Evolutionary conservation across 2,888 invertebrate species (phyloP), one percentile per base, ranked within the genome.

Genomic region (Xiphydria camelus): DNA sequence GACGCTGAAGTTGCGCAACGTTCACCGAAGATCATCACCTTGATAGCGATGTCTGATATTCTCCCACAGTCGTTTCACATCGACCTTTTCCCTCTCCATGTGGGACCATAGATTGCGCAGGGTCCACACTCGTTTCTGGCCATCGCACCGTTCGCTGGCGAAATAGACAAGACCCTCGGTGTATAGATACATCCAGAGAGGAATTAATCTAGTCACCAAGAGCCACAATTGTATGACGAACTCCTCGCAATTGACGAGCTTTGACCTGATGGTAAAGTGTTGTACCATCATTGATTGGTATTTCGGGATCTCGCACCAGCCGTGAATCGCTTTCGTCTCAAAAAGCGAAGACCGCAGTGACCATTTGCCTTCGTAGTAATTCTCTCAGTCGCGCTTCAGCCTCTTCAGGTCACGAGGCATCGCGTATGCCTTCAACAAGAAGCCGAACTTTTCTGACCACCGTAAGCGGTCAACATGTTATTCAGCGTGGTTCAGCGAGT

Each of bases 221-320:
- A 95, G 94, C 74, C 97, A 97, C 25, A 97, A 78, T 19, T 96
- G 82, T 65, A 97, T 82, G 79, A 97, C 96, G 78, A 97, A 97
- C 79, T 97, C 97, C 78, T 89, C 91, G 35, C 90, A 92, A 71
- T 93, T 94, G 59, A 95, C 89, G 39, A 91, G 81, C 69, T 87
- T 86, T 0, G 92, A 91, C 62, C 87, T 84, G 50, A 87, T 83
- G 48, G 91, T 14, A 68, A 89, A 94, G 55, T 78, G 86, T 76
- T 96, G 95, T 0, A 95, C 94, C 38, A 96, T 89, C 9, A 94
- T 82, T 0, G 93, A 86, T 39, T 86, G 82, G 62, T 89, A 87
- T 73, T 90, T 89, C 1, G n/a, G n/a, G n/a, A n/a, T 6, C 31
- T n/a, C 31, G 31, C 31, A 5, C 41, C 41, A 52, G 47, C 44